phyloP scores from a whole-genome alignment of 2,888 invertebrate genomes.

The Formica aserva region DNA sequence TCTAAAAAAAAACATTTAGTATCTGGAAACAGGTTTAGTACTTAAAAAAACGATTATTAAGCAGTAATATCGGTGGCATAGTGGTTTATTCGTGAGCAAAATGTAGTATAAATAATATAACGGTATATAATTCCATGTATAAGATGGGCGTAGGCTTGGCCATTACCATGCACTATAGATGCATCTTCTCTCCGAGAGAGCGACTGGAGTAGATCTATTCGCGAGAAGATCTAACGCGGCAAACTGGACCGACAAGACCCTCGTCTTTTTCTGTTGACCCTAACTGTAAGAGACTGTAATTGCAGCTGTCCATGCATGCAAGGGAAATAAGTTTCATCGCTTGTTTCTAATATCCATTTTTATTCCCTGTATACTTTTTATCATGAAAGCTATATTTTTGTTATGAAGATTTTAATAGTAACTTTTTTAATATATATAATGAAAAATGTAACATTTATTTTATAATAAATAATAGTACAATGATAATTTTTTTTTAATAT shows the following conservation, averaged over 20 bases:
- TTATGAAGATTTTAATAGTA: not conserved
- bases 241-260: slow-evolving; percentile 78
- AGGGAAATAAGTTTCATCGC: slow-evolving; percentile 68
- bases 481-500: not conserved
- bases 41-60: not conserved
- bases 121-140: slow-evolving; percentile 77
- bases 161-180: slow-evolving; percentile 42
- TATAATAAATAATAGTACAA: not conserved
- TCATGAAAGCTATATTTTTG: not conserved
- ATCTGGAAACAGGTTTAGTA: not conserved
- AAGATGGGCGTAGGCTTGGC: slow-evolving; percentile 77
- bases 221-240: slow-evolving; percentile 60
- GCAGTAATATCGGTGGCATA: not conserved
- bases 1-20: not conserved
- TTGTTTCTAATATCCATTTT: slow-evolving; percentile 27
- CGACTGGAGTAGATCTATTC: slow-evolving; percentile 60
- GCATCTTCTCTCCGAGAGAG: slow-evolving; percentile 49
- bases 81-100: slow-evolving; percentile 59
- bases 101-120: slow-evolving; percentile 80
- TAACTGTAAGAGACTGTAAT: slow-evolving; percentile 77
- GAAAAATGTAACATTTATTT: not conserved
- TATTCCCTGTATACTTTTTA: not conserved
- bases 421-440: not conserved
- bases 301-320: slow-evolving; percentile 64
- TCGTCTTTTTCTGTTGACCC: slow-evolving; percentile 72